Evolutionary conservation across 2,888 invertebrate species (phyloP), one percentile per base, ranked within the genome.

Genomic region (Linnaemya vulpina): DNA sequence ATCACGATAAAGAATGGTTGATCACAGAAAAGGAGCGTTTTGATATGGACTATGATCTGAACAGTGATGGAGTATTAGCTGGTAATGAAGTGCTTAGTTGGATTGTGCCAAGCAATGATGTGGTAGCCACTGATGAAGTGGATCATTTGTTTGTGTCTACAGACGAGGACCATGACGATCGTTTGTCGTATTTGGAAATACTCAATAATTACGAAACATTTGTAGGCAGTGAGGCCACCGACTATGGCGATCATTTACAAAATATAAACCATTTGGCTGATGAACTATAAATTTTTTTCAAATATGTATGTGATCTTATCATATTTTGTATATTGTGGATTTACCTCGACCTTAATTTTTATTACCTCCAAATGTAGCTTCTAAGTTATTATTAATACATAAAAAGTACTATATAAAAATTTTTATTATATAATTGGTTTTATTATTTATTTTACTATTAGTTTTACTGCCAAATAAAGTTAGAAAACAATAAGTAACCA

Each of bases 141-240:
- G 95, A 96, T 76, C 98, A 99, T 93, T 93, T 99, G 86, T 96
- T 99, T 93, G 96, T 95, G 4, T 93, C 96, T 1, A 95, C 97
- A 0, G 98, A 98, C 92, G 96, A 96, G 88, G 95, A 98, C 92
- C 95, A 95, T 90, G 97, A 98, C 91, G 95, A 95, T 88, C 91
- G 95, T 83, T 93, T 98, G 49, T 95, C 96, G 1, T 96, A 95
- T 92, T 94, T 94, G 1, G 98, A 98, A 94, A 94, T 98, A 62
- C 92, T 98, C 0, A 94, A 94, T 0, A 97, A 98, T 90, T 96
- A 98, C 91, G 96, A 97, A 87, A 94, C 95, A 71, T 98, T 98
- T 93, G 98, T 98, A 5, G 98, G 98, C 73, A 97, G 97, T 90
- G 98, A 98, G 93, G 97, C 96, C 8, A 96, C 97, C 0, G 97